A percentile compares a stretch with the other conserved stretches of the same genome.
Evolutionary conservation across 2,888 invertebrate genomes (phyloP).

Genomic region (Piscicola geometra): DNA sequence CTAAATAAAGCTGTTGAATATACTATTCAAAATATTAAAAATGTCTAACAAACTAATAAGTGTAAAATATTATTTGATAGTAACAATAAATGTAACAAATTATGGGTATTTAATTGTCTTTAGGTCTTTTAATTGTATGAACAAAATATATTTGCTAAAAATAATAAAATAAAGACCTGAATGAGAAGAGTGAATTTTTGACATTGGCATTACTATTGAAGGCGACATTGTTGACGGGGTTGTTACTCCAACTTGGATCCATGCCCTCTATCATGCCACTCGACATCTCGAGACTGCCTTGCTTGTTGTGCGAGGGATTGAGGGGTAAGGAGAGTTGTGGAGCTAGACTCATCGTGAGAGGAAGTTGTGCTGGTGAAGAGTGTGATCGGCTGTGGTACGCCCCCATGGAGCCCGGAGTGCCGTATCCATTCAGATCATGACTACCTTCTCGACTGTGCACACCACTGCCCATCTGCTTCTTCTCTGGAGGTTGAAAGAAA

Average conservation of each 20-base stretch:
- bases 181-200: neutral
- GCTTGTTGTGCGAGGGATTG: slow-evolving; percentile 20
- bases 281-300: slow-evolving; percentile 26
- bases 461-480: slow-evolving; percentile 28
- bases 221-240: neutral
- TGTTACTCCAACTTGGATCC: slow-evolving; percentile 6
- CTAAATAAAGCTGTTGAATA: too few species aligned
- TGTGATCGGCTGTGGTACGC: slow-evolving; percentile 35
- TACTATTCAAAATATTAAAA: too few species aligned
- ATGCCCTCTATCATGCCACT: slow-evolving; percentile 2
- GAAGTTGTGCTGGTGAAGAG: slow-evolving; percentile 37
- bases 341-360: slow-evolving; percentile 34
- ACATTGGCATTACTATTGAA: neutral
- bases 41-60: too few species aligned
- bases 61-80: too few species aligned
- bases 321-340: slow-evolving; percentile 1
- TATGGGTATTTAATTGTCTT: too few species aligned
- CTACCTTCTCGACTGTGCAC: slow-evolving; percentile 36
- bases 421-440: slow-evolving; percentile 22
- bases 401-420: neutral
- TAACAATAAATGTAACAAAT: too few species aligned
- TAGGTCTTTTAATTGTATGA: too few species aligned
- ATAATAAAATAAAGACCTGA: neutral
- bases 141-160: too few species aligned
- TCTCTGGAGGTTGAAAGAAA: slow-evolving; percentile 36